Base-by-base conservation (phyloP, 2,888 invertebrate genomes). In the Osmoderma eremita region DNA sequence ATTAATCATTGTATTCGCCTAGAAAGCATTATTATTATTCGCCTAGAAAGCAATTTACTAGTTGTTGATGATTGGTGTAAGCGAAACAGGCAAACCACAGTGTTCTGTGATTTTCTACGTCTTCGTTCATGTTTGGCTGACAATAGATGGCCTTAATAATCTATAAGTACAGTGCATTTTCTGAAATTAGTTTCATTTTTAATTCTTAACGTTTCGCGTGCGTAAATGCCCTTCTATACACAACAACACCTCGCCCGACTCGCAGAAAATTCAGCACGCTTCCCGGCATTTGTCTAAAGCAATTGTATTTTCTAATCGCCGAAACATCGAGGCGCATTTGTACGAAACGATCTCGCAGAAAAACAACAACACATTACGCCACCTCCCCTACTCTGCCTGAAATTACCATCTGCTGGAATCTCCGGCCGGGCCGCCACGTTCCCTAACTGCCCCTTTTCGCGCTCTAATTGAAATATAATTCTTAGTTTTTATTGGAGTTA, bases 381-480 rank as follows among this genome's bases (percentile, higher is more conserved):
- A 73, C 75, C 74, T 73, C 69, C 24, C 72, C 69, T 68, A 30
- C 6, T 5, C 30, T 30, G 30, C 30, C 30, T 30, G 30, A 67
- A 68, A 67, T 67, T 73, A 73, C 71, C 75, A 76, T 74, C 72
- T 75, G 76, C 69, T 70, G 71, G 71, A 3, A 3, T 30, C 30
- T 70, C 70, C 71, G 63, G 56, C 38, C 51, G 22, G 50, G 58
- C 22, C 18, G n/a, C 38, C 39, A 58, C 20, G 49, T 48, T 50
- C 67, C 51, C 50, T 61, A 68, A 63, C 67, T 65, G 67, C 70
- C 56, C 51, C 65, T 54, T 49, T 63, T 67, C 65, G 49, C 38
- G 30, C 68, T 70, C 70, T 73, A 74, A 73, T 74, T 74, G 72
- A 72, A 73, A 72, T 72, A 73, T 74, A 74, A 73, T 74, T 71